Evolutionary conservation across 1,140 invertebrate species (phyloP).

Genomic region (Brachionus asplanchnoidis): DNA sequence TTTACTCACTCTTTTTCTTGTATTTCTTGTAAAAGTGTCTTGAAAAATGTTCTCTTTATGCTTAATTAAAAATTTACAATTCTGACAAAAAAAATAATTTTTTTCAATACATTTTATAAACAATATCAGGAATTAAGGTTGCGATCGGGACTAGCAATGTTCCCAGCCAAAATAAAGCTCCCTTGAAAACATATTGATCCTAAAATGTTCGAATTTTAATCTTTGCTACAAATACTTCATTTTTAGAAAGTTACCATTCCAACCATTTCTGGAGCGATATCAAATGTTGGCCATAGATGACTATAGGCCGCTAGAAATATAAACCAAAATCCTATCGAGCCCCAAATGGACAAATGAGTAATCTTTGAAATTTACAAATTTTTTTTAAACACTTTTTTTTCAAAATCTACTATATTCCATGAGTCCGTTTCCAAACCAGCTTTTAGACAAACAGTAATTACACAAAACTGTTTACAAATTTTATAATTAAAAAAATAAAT

Average conservation of each 20-base stretch:
- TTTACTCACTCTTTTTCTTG: constrained; percentile 74
- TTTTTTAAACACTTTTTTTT: not conserved
- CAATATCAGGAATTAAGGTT: constrained; percentile 78
- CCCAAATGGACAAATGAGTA: constrained; percentile 76
- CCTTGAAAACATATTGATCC: not conserved
- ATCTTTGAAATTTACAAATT: constrained; percentile 59
- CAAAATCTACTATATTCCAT: constrained; percentile 66
- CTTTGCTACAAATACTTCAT: constrained; percentile 56
- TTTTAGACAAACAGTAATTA: constrained; percentile 93
- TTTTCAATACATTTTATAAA: constrained; percentile 47
- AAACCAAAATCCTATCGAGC: constrained; percentile 89
- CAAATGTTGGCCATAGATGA: constrained; percentile 76
- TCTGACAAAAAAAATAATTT: constrained; percentile 33
- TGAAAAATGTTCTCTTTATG: constrained; percentile 74
- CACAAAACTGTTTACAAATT: constrained; percentile 67
- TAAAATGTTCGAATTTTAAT: constrained; percentile 42
- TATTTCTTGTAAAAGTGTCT: constrained; percentile 79
- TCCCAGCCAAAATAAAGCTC: constrained; percentile 84
- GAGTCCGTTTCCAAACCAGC: constrained; percentile 89
- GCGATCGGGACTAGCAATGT: constrained; percentile 79
- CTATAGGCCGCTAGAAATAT: constrained; percentile 83
- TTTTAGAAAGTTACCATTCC: constrained; percentile 70
- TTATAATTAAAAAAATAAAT: not conserved
- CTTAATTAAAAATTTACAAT: constrained; percentile 57
- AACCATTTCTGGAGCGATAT: constrained; percentile 80